Evolutionary conservation across 2,113 vertebrate genomes (phyloP), one percentile per base, ranked within the genome.

Genomic region (Rhabdornis inornatus): DNA sequence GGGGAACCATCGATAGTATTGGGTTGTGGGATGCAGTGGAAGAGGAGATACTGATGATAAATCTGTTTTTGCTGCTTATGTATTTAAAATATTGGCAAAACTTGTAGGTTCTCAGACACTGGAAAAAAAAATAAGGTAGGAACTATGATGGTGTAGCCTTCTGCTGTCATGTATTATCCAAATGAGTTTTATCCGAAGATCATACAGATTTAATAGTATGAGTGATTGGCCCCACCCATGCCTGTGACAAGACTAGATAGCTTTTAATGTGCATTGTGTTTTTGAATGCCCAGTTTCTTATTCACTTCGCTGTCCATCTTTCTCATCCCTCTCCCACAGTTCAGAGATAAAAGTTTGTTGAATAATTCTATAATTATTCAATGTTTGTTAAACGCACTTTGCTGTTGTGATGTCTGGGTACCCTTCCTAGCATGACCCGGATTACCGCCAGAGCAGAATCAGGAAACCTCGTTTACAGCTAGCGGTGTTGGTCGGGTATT

Each of bases 1-100:
- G 45, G 35, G 45, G 18, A 37, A 3, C 39, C 18, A 3, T 7
- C 0, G 1, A 3, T 2, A 44, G 4, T 16, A 14, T 4, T 19
- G 79, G 7, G 4, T 4, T 56, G 56, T 23, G 37, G 21, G 63
- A 8, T 49, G 70, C 30, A 7, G 10, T 4, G 16, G 45, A 22
- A 30, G 27, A 21, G 74, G 61, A 56, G 44, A 35, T 75, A 44
- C 24, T 44, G 25, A 12, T 19, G 22, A n/a, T 39, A 78, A 53
- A 71, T 23, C 24, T 42, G 7, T 42, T 66, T 87, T 45, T 87
- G 19, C 50, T 81, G 57, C 69, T 27, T 89, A 45, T 53, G 27
- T 60, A 7, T 84, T 74, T 49, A 53, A 79, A 71, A 76, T 37
- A 35, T 5, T 49, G 35, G 21, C 13, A 37, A 90, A 69, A 77